These are phyloP conservation scores for Brachynemurus nebulosus DNA, from an alignment of 2,888 invertebrate genomes.

Conservation along the genomic window DNA sequence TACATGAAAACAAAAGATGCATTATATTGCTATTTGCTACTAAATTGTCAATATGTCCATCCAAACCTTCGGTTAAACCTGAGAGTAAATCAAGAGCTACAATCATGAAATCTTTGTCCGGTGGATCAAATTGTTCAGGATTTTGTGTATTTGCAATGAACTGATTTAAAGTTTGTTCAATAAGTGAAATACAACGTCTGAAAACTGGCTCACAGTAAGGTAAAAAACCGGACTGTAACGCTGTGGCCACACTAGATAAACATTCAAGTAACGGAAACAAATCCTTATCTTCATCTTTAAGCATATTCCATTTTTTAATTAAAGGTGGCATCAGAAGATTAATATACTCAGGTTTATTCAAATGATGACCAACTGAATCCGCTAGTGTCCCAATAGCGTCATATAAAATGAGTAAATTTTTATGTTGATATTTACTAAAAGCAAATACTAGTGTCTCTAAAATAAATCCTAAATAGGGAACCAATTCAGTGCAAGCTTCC, in stretches of 20 bases:
- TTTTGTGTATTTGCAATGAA: constrained; percentile 43
- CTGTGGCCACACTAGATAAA: constrained; percentile 59
- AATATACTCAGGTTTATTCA: constrained; percentile 53
- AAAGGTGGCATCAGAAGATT: constrained; percentile 56
- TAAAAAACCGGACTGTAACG: constrained; percentile 54
- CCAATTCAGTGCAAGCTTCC: constrained; percentile 57
- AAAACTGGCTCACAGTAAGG: constrained; percentile 61
- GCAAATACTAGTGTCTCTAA: constrained; percentile 58
- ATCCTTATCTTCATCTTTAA: constrained; percentile 59
- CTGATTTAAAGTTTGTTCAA: constrained; percentile 53
- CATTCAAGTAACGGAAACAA: constrained; percentile 62
- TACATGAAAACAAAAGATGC: constrained; percentile 51
- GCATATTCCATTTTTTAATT: constrained; percentile 55
- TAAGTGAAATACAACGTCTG: constrained; percentile 49
- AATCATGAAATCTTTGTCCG: constrained; percentile 58
- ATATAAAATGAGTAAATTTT: constrained; percentile 59
- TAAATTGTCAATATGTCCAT: constrained; percentile 49
- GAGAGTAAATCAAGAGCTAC: constrained; percentile 59
- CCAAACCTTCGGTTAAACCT: constrained; percentile 55
- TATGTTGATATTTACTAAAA: constrained; percentile 51
- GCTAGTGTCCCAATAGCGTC: constrained; percentile 66
- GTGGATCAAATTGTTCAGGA: constrained; percentile 50
- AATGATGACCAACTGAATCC: constrained; percentile 54
- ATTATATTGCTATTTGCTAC: constrained; percentile 52
- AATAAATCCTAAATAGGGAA: constrained; percentile 56